phyloP scores from a whole-genome alignment of 2,888 invertebrate genomes.

The Acleris laterana region DNA sequence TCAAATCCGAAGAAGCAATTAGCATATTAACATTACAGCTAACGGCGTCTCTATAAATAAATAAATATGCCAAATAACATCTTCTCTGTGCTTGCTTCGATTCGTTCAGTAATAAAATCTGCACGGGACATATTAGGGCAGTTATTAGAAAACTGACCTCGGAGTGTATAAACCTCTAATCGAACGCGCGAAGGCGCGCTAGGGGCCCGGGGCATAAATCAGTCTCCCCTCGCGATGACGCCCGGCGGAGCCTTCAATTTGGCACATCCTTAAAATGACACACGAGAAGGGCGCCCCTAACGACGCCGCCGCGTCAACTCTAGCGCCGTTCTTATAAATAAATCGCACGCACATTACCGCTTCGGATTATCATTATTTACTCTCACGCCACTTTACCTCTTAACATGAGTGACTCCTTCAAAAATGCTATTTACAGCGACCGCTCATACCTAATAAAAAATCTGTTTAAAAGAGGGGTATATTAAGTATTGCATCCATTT shows the following conservation, averaged over 20 bases:
- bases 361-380: constrained; percentile 44
- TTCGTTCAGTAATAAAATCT: constrained; percentile 53
- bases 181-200: constrained; percentile 64
- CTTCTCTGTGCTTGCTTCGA: constrained; percentile 39
- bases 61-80: background rate
- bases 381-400: constrained; percentile 27
- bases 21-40: no score
- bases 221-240: constrained; percentile 79
- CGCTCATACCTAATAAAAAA: no score
- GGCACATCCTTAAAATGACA: constrained; percentile 85
- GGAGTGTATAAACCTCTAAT: constrained; percentile 79
- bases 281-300: constrained; percentile 80
- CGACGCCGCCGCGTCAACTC: constrained; percentile 61
- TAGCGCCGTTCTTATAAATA: constrained; percentile 59
- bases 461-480: no score
- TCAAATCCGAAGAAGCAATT: no score
- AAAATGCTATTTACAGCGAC: background rate
- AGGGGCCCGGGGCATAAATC: constrained; percentile 74
- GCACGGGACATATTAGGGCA: constrained; percentile 57
- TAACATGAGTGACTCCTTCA: constrained; percentile 9
- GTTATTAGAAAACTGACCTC: constrained; percentile 80
- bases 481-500: no score
- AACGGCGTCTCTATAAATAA: no score
- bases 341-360: constrained; percentile 55
- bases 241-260: constrained; percentile 82